Conservation (phyloP, 2,797 vertebrate genomes). For the Furcifer pardalis region DNA sequence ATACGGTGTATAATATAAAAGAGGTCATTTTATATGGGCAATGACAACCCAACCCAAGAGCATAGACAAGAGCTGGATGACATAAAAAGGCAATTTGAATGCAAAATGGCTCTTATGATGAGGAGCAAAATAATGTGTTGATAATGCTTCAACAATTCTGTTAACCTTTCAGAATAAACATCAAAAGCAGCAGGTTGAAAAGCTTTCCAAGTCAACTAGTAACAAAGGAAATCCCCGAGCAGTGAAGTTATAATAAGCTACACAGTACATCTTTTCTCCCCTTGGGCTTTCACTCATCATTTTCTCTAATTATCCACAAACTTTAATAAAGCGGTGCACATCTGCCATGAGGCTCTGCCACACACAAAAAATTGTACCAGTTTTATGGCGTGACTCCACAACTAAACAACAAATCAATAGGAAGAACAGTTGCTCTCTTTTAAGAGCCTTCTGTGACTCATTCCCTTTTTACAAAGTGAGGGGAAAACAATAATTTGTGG, state of each 20-base stretch:
- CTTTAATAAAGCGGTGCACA: slow-evolving; percentile 21
- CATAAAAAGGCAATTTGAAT: not conserved
- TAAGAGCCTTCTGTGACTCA: slow-evolving; percentile 6
- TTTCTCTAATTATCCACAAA: slow-evolving; percentile 40
- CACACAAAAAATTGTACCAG: slow-evolving; percentile 19
- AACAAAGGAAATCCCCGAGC: not conserved
- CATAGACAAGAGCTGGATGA: not conserved
- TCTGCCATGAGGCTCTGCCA: slow-evolving; percentile 20
- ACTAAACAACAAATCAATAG: slow-evolving; percentile 49
- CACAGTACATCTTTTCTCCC: not conserved
- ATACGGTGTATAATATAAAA: not conserved
- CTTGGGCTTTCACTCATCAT: slow-evolving; percentile 8
- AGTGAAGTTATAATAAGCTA: not conserved
- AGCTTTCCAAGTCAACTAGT: slow-evolving; percentile 4
- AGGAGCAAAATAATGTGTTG: slow-evolving; percentile 17
- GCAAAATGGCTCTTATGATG: not conserved
- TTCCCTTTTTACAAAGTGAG: slow-evolving; percentile 12
- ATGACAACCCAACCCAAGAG: slow-evolving; percentile 10
- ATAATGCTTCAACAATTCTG: slow-evolving; percentile 7
- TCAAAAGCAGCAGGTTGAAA: slow-evolving; percentile 31
- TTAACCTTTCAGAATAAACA: slow-evolving; percentile 27
- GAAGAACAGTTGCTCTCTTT: slow-evolving; percentile 31
- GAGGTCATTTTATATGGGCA: slow-evolving; percentile 3
- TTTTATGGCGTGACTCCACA: slow-evolving; percentile 43
- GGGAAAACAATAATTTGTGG: not conserved